Base-by-base conservation (phyloP, 2,888 invertebrate species). In the Eretmocerus hayati region DNA sequence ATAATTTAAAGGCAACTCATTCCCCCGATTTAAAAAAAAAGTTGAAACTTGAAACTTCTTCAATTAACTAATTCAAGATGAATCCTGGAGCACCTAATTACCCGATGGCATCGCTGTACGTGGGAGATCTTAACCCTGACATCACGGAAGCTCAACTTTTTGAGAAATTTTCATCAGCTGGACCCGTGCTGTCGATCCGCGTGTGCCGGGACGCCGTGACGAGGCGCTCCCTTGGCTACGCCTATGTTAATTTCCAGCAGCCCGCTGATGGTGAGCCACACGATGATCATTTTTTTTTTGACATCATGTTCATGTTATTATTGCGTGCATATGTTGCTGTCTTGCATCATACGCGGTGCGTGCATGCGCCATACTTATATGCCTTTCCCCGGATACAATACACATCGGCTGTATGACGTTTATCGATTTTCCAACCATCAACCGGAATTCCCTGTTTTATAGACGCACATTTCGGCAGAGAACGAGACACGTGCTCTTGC, bases 171-270 rank as follows among this genome's bases (percentile, higher is more conserved):
- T 96, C 95, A 59, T 85, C 92, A 65, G 93, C 96, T 72, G 99
- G 99, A 57, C 96, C 97, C 58, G 97, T 99, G 56, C 80, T 99
- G 58, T 97, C 97, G 55, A 99, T 99, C 72, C 87, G 99, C 65
- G 97, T 99, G 55, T 99, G 99, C 75, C 86, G 99, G 65, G 99
- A 99, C 76, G 87, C 96, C 81, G 87, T 95, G 62, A 96, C 96
- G 60, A 85, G 97, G 67, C 84, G 95, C 67, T 99, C 99, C 53
- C 80, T 99, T 62, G 99, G 99, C 60, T 99, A 99, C 79, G 99
- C 99, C 64, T 99, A 99, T 75, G 97, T 99, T 63, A 99, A 99
- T 77, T 99, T 99, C 75, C 97, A 99, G 75, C 95, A 99, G 74
- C 95, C 97, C 64, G 90, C 92, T 63, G 99, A 99, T 80, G 99